A percentile compares a stretch with the other conserved stretches of the same genome.
Conservation (phyloP, 2,888 invertebrate species). For the Bellardia bayeri region DNA sequence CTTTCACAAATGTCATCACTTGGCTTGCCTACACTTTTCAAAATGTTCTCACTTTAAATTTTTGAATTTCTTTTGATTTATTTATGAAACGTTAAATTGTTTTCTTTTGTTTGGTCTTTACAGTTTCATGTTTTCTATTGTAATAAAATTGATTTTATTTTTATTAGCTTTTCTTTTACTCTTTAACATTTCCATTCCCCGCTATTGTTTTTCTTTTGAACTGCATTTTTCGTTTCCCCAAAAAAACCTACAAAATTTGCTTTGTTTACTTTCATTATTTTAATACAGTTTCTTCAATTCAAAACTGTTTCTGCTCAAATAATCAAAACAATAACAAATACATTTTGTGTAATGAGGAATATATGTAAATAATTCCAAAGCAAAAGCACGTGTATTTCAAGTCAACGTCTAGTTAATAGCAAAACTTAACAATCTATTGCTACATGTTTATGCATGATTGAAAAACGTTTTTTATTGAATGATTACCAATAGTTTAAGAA, state of each 20-base stretch:
- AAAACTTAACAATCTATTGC: constrained; percentile 5
- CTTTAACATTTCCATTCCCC: background rate
- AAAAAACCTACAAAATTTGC: background rate
- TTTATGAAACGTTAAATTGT: background rate
- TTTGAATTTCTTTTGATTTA: background rate
- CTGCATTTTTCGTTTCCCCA: background rate
- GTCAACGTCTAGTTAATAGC: constrained; percentile 31
- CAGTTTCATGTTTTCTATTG: background rate
- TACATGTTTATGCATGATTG: constrained; percentile 18
- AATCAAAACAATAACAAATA: constrained; percentile 16
- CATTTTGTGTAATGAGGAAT: background rate
- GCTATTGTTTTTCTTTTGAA: background rate
- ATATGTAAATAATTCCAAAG: background rate
- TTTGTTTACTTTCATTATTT: background rate
- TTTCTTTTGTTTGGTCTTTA: background rate
- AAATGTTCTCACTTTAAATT: background rate
- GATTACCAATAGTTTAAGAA: too few species aligned
- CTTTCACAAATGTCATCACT: background rate
- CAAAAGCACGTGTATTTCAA: constrained; percentile 34
- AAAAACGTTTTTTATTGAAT: background rate
- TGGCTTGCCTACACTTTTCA: background rate
- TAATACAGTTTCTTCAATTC: background rate
- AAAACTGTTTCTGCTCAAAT: background rate
- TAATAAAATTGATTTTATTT: background rate
- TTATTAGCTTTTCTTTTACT: background rate